Evolutionary conservation across 2,113 vertebrate genomes (phyloP), one percentile per base, ranked within the genome.

Genomic region (Otocyon megalotis): DNA sequence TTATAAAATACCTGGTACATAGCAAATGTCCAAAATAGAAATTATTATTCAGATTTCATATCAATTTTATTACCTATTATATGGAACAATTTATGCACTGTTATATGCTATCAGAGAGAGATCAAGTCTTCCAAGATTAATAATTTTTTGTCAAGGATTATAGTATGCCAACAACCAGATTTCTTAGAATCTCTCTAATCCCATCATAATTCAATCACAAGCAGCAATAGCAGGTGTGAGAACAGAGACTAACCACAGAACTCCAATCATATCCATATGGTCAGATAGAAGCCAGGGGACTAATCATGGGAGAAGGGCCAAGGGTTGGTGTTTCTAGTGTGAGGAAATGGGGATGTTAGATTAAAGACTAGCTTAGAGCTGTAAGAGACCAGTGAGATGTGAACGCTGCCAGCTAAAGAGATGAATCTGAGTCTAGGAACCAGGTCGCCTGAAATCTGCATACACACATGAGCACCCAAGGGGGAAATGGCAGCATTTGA

Each of bases 1-100:
- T 83, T 82, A 76, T 32, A 30, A 92, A 83, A 95, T 83, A 79
- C 20, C 2, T 60, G 7, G 20, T 37, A 72, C 3, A 32, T 12
- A 62, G n/a, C 37, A 72, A 28, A 48, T 74, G 60, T 35, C 30
- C 10, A 91, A 84, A 84, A 67, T 19, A 83, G 53, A 97, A 86
- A 86, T 77, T 71, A 82, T 69, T 86, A 28, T 86, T 88, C 48
- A 87, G 15, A 94, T 69, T 94, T 90, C 9, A 48, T 65, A n/a
- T 37, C 4, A 71, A 43, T 77, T 50, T 86, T 56, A 50, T 91
- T 28, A 84, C 12, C 12, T 24, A 62, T 30, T 88, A 37, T 62
- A 43, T 32, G n/a, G 13, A 63, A 50, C 0, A 58, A 20, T 93
- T 43, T 76, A 54, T 93, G 19, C 58, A 12, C 6, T 69, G 3